Base-by-base conservation (phyloP, 2,797 vertebrate genomes). In the Phrynocephalus vlangalii region DNA sequence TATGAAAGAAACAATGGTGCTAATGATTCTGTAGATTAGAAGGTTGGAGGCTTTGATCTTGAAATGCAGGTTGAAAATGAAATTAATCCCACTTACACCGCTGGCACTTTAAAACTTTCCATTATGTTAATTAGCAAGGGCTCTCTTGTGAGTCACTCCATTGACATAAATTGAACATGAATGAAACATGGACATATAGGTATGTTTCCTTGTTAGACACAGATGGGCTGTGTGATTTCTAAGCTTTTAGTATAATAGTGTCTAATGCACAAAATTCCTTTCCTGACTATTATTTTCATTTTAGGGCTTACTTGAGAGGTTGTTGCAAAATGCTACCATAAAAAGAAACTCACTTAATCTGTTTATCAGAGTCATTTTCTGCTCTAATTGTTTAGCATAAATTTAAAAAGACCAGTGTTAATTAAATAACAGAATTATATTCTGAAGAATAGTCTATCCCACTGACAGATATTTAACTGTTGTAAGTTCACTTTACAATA, bases 51-150 rank as follows among this genome's bases (percentile, higher is more conserved):
- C 33, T 18, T 89, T 63, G 63, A n/a, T 1, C 82, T 76, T 77
- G 2, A 15, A 63, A 26, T 48, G 60, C 63, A 63, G 80, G 73
- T 85, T 87, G 50, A 38, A 75, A 76, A 1, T n/a, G 67, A 9
- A 0, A 5, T 2, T 66, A 48, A 38, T 71, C 79, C 88, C 79
- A 88, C n/a, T 75, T 84, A 76, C 15, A 73, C 26, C 3, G 11
- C 75, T 81, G 48, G 30, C 63, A 76, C 44, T 28, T 88, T 67
- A 80, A 84, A 3, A 44, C 80, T 67, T 44, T 75, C 84, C 79
- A 81, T 85, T 85, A 33, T 81, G 66, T 84, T 84, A 88, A 84
- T 80, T 79, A 84, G 84, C 33, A 84, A n/a, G n/a, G 75, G 15
- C 48, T 7, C n/a, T 75, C 24, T 38, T 50, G 24, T 38, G 52